Conservation (phyloP, 2,888 invertebrate genomes). For the Epiblema foenella region DNA sequence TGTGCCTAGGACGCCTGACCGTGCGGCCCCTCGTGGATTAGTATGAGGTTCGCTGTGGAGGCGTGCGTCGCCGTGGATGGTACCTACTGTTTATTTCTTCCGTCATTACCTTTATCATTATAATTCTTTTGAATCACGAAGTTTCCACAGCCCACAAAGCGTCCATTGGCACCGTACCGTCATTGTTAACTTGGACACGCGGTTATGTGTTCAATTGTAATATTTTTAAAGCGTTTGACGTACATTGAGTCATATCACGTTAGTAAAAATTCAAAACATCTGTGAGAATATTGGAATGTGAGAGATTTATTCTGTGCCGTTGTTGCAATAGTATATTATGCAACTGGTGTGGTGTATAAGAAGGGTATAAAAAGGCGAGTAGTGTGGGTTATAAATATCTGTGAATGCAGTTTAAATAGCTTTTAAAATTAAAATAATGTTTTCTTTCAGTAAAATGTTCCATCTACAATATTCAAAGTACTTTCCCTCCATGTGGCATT, state of each 20-base stretch:
- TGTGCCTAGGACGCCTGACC: too few species aligned
- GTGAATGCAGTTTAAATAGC: too few species aligned
- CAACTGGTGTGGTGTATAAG: too few species aligned
- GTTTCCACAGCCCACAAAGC: not conserved
- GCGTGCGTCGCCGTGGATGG: too few species aligned
- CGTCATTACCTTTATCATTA: not conserved
- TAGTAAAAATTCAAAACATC: not conserved
- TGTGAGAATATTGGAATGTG: not conserved
- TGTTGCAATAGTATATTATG: not conserved
- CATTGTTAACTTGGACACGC: not conserved
- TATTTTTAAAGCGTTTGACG: constrained; percentile 1
- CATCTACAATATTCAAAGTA: too few species aligned
- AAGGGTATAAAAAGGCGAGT: too few species aligned
- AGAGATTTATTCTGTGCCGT: not conserved
- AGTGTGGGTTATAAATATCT: too few species aligned
- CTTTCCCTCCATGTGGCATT: too few species aligned
- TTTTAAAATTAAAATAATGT: too few species aligned
- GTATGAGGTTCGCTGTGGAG: too few species aligned
- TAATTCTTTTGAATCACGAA: not conserved
- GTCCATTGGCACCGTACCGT: not conserved
- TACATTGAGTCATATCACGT: constrained; percentile 1
- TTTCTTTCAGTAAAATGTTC: too few species aligned
- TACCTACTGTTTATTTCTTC: not conserved
- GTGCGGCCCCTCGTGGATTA: too few species aligned
- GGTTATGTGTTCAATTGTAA: not conserved